Evolutionary conservation across 2,113 vertebrate genomes (phyloP).

Genomic region (Urocynchramus pylzowi): DNA sequence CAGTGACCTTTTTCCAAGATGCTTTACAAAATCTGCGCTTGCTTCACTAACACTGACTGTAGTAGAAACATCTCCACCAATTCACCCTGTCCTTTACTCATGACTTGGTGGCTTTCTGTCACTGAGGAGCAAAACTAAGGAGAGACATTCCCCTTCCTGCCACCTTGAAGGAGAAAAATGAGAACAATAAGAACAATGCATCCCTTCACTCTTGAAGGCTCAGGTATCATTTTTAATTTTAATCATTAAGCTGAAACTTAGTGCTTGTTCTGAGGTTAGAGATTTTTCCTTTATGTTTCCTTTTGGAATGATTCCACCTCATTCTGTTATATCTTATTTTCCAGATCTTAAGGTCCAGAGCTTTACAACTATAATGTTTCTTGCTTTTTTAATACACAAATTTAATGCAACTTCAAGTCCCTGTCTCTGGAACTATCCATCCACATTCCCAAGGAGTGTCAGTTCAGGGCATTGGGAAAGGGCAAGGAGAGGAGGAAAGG

Average conservation of each 20-base stretch:
- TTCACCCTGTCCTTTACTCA: background rate
- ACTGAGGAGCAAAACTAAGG: background rate
- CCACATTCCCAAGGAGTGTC: background rate
- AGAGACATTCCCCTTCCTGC: background rate
- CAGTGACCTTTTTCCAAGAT: background rate
- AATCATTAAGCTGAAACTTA: background rate
- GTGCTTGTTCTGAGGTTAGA: background rate
- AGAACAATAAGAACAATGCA: background rate
- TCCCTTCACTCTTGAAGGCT: background rate
- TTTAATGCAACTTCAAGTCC: background rate
- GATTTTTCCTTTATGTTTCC: background rate
- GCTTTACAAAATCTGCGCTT: background rate
- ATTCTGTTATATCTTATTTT: background rate
- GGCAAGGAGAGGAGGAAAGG: background rate
- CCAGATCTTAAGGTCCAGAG: background rate
- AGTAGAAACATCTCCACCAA: background rate
- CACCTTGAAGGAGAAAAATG: background rate
- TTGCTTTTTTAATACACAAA: background rate
- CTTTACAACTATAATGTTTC: background rate
- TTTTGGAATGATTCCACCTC: background rate
- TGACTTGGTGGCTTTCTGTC: background rate
- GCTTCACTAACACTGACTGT: background rate
- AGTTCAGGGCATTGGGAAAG: background rate
- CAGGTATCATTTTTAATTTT: background rate
- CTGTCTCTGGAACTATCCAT: background rate